phyloP scores from a whole-genome alignment of 2,113 vertebrate genomes.

The Caracal caracal region DNA sequence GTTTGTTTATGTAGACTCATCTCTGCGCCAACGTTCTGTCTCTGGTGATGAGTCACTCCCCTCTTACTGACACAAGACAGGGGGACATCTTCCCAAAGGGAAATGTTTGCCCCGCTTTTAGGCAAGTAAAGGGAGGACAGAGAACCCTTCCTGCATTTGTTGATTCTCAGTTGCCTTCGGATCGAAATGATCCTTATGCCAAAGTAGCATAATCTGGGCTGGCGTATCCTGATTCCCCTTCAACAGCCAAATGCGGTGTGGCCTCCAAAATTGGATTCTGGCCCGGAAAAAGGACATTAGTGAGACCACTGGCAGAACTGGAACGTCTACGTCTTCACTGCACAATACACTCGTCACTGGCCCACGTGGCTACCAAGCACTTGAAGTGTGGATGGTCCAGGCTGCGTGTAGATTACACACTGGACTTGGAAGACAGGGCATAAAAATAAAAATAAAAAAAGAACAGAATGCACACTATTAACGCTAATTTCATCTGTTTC shows the following conservation, averaged over 20 bases:
- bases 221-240: neutral
- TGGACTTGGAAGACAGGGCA: neutral
- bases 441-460: constrained; percentile 1
- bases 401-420: neutral
- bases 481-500: neutral
- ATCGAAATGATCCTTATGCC: neutral
- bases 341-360: neutral
- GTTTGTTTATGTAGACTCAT: neutral
- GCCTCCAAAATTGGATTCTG: neutral
- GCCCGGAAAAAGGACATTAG: neutral
- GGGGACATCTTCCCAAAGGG: neutral
- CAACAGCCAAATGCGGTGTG: neutral
- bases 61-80: neutral
- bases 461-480: neutral
- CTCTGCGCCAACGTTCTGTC: neutral
- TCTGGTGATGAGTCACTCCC: neutral
- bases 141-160: neutral
- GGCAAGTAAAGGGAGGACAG: neutral
- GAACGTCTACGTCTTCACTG: neutral
- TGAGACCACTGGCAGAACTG: neutral
- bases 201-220: neutral
- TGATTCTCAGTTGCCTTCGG: neutral
- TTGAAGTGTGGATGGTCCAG: neutral
- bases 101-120: neutral
- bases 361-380: neutral